Conservation (phyloP, 2,888 invertebrate species). For the Pristionchus japonicus region DNA sequence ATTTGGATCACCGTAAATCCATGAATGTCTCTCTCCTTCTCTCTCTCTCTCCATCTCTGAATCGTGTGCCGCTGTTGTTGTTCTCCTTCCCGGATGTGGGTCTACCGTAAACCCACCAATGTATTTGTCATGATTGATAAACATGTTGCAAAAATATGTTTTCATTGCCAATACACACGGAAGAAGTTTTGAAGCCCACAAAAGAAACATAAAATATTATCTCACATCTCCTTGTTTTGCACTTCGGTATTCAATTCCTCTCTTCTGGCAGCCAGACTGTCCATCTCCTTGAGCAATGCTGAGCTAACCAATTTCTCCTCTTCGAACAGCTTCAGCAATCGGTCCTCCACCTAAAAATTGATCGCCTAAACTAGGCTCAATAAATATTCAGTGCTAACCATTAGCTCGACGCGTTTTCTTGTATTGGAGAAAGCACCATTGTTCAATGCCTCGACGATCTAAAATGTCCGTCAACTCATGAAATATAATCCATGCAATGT, state of each 20-base stretch:
- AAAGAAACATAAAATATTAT: not conserved
- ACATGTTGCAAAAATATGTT: too few relatives aligned
- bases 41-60: not conserved
- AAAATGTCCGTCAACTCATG: not conserved
- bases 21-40: not conserved
- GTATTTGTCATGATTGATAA: too few relatives aligned
- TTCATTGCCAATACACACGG: too few relatives aligned
- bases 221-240: not conserved
- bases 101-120: not conserved
- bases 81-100: too few relatives aligned
- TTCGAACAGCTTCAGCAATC: conserved; percentile 5
- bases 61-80: not conserved
- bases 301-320: conserved; percentile 24
- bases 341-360: conserved; percentile 29
- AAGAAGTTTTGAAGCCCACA: not conserved
- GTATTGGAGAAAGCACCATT: conserved; percentile 14
- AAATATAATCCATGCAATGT: too few relatives aligned
- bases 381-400: not conserved
- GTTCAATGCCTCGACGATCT: conserved; percentile 31
- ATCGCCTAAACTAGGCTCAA: not conserved
- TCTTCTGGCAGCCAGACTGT: not conserved
- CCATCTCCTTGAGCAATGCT: not conserved
- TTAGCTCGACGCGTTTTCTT: not conserved
- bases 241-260: not conserved
- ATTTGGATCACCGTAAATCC: not conserved